Conservation (phyloP, 2,888 invertebrate species). For the Meiosimyza decipiens region DNA sequence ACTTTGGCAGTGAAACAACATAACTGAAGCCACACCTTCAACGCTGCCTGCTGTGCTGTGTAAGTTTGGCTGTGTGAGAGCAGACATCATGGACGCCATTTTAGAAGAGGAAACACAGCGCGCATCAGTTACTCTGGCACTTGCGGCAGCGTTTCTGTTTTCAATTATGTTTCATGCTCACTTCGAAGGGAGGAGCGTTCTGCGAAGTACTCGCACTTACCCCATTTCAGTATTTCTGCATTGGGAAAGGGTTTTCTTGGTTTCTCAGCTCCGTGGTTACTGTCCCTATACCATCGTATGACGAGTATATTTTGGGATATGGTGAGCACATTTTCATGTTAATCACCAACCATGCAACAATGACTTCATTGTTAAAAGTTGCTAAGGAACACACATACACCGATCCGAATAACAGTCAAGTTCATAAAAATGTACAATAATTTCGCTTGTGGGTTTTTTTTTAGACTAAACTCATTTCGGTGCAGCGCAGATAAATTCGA, state of each 20-base stretch:
- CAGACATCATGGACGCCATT: conserved; percentile 29
- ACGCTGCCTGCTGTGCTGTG: background rate
- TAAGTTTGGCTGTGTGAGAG: conserved; percentile 1
- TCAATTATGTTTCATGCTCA: conserved; percentile 1
- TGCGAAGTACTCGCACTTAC: background rate
- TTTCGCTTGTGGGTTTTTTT: too few species aligned
- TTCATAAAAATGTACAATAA: too few species aligned
- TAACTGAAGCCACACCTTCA: conserved; percentile 25
- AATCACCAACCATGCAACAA: conserved; percentile 25
- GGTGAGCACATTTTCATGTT: conserved; percentile 15
- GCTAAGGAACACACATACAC: too few species aligned
- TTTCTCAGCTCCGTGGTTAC: too few species aligned
- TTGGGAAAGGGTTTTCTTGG: too few species aligned
- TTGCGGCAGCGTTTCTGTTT: background rate
- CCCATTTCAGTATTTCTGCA: too few species aligned
- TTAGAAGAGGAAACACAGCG: background rate
- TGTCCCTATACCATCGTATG: background rate
- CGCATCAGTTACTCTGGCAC: background rate
- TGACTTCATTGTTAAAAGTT: conserved; percentile 27
- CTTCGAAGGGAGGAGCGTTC: conserved; percentile 15
- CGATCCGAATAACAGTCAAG: too few species aligned
- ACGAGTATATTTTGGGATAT: conserved; percentile 1
- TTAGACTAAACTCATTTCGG: too few species aligned
- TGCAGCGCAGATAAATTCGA: too few species aligned
- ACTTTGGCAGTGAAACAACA: conserved; percentile 1